Conservation (phyloP, 2,797 vertebrate species). For the Acanthurus leucopareius region DNA sequence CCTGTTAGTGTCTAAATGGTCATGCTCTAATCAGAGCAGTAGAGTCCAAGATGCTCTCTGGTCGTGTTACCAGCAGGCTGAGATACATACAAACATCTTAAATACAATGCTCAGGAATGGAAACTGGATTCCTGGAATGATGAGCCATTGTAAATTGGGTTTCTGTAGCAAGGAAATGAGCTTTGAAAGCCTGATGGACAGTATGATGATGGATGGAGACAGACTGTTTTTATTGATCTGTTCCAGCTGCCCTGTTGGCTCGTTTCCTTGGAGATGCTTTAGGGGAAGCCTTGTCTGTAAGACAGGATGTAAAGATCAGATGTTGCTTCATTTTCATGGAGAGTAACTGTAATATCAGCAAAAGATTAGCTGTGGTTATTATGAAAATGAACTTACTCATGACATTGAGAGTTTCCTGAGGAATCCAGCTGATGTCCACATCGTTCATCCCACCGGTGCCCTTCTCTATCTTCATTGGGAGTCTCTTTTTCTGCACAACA, state of each 20-base stretch:
- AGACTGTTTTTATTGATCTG: slow-evolving; percentile 73
- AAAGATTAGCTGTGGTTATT: background rate
- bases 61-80: slow-evolving; percentile 4
- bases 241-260: slow-evolving; percentile 81
- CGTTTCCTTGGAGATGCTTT: slow-evolving; percentile 85
- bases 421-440: slow-evolving; percentile 89
- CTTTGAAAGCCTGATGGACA: slow-evolving; percentile 50
- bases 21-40: slow-evolving; percentile 9
- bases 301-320: slow-evolving; percentile 44
- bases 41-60: slow-evolving; percentile 43
- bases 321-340: background rate
- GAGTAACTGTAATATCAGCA: background rate
- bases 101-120: slow-evolving; percentile 27
- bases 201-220: slow-evolving; percentile 33
- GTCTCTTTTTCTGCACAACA: slow-evolving; percentile 81
- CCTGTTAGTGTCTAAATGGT: slow-evolving; percentile 42
- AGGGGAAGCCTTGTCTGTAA: slow-evolving; percentile 83
- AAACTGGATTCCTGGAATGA: slow-evolving; percentile 33
- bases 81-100: slow-evolving; percentile 36
- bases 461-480: slow-evolving; percentile 83
- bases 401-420: slow-evolving; percentile 86
- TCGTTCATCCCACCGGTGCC: slow-evolving; percentile 81
- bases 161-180: slow-evolving; percentile 44
- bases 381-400: slow-evolving; percentile 80
- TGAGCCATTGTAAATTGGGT: slow-evolving; percentile 30